Conservation (phyloP, 2,888 invertebrate species). For the Cosmorhoe ocellata region DNA sequence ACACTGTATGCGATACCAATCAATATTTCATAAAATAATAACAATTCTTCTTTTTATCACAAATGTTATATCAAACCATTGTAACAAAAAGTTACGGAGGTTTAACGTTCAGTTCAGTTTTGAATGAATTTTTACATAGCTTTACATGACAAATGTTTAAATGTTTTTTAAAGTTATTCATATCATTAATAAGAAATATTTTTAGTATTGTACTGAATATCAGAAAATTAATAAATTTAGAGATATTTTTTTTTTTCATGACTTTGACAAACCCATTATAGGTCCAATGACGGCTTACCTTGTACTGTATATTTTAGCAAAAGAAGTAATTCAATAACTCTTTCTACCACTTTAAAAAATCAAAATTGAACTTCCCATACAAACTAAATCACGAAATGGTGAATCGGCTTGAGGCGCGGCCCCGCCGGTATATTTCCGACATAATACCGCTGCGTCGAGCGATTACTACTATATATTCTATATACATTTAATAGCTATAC, state of each 20-base stretch:
- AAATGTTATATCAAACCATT: too few relatives aligned
- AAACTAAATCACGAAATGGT: slow-evolving; percentile 78
- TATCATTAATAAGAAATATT: too few relatives aligned
- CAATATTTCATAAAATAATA: too few relatives aligned
- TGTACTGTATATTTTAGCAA: slow-evolving; percentile 71
- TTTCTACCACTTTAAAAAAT: slow-evolving; percentile 71
- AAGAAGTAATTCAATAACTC: slow-evolving; percentile 68
- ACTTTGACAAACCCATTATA: slow-evolving; percentile 60
- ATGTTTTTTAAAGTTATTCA: too few relatives aligned
- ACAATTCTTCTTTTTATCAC: too few relatives aligned
- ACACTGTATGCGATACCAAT: too few relatives aligned
- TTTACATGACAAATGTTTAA: too few relatives aligned
- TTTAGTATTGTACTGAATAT: too few relatives aligned
- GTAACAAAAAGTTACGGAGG: too few relatives aligned
- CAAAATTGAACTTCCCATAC: slow-evolving; percentile 77
- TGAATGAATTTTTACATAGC: too few relatives aligned
- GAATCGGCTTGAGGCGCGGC: slow-evolving; percentile 76
- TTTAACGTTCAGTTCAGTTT: too few relatives aligned
- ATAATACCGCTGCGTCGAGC: slow-evolving; percentile 84
- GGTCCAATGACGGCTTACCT: slow-evolving; percentile 71
- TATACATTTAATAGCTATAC: slow-evolving; percentile 83
- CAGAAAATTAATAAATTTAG: too few relatives aligned
- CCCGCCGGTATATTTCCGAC: slow-evolving; percentile 82
- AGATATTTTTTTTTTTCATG: slow-evolving; percentile 24
- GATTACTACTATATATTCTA: slow-evolving; percentile 84